Evolutionary conservation across 1,140 invertebrate genomes (phyloP).

Genomic region (Trigoniulus corallinus): DNA sequence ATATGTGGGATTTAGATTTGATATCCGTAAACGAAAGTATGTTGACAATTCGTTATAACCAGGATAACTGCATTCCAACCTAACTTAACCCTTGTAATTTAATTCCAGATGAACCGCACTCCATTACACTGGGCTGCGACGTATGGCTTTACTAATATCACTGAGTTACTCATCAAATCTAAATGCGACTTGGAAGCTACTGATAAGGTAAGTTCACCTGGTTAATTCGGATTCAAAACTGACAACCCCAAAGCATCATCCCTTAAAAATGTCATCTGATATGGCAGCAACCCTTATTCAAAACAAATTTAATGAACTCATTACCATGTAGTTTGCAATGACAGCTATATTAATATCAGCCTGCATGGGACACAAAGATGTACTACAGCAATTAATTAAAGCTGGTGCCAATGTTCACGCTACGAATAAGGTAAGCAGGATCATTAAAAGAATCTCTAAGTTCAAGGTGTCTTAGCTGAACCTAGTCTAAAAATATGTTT

Average conservation of each 20-base stretch:
- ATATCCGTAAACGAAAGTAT: no score
- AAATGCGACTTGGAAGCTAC: slow-evolving; percentile 57
- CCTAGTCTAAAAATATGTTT: no score
- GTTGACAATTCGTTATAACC: neutral
- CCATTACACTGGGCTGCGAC: slow-evolving; percentile 61
- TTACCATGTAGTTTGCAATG: slow-evolving; percentile 53
- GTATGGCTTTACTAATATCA: slow-evolving; percentile 47
- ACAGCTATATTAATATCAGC: slow-evolving; percentile 60
- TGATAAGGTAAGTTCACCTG: slow-evolving; percentile 44
- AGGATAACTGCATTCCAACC: neutral
- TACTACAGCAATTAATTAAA: slow-evolving; percentile 51
- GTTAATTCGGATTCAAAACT: no score
- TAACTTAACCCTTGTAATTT: no score
- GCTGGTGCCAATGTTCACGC: slow-evolving; percentile 52
- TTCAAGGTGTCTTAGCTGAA: no score
- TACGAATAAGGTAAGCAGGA: slow-evolving; percentile 48
- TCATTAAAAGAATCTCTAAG: no score
- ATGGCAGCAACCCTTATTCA: neutral
- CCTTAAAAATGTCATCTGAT: no score
- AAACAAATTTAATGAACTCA: neutral
- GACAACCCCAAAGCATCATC: no score
- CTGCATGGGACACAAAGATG: slow-evolving; percentile 57
- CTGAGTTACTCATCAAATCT: slow-evolving; percentile 21
- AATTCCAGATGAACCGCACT: slow-evolving; percentile 48
- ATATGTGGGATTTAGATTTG: no score